phyloP scores from a whole-genome alignment of 2,797 vertebrate genomes.

The Crenuchus spilurus region DNA sequence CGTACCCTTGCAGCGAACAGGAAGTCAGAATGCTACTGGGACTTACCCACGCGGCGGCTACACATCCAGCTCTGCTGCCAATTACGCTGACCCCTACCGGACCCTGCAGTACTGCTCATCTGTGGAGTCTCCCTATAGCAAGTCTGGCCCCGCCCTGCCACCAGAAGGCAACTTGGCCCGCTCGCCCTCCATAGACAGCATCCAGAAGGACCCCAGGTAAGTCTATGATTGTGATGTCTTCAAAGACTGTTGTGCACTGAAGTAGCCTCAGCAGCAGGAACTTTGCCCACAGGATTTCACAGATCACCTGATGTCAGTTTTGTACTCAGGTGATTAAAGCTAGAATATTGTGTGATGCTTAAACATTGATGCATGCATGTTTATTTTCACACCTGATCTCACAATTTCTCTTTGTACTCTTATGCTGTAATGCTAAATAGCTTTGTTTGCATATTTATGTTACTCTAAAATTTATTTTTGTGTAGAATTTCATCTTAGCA shows the following conservation, averaged over 20 bases:
- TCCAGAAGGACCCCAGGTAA: conserved; percentile 99
- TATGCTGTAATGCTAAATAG: no score
- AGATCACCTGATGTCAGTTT: background rate
- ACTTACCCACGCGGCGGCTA: conserved; percentile 86
- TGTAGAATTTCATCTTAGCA: no score
- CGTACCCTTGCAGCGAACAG: conserved; percentile 97
- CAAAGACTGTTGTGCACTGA: no score
- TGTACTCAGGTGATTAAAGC: background rate
- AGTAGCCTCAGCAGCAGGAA: background rate
- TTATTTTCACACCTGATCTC: no score
- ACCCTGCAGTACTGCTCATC: conserved; percentile 98
- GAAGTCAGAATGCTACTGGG: conserved; percentile 87
- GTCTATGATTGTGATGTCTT: conserved; percentile 43
- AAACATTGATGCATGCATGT: no score
- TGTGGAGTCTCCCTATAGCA: conserved; percentile 98
- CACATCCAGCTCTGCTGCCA: conserved; percentile 86
- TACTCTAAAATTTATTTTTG: no score
- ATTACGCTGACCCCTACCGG: conserved; percentile 92
- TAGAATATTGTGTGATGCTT: background rate
- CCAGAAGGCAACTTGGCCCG: conserved; percentile 95
- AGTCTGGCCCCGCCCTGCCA: conserved; percentile 95
- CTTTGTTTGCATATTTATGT: no score
- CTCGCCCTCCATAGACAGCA: conserved; percentile 98
- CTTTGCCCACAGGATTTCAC: background rate
- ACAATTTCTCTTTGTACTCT: no score